These are phyloP conservation scores for Spicauda simplicius DNA, from an alignment of 2,888 invertebrate species.

Conservation along the genomic window DNA sequence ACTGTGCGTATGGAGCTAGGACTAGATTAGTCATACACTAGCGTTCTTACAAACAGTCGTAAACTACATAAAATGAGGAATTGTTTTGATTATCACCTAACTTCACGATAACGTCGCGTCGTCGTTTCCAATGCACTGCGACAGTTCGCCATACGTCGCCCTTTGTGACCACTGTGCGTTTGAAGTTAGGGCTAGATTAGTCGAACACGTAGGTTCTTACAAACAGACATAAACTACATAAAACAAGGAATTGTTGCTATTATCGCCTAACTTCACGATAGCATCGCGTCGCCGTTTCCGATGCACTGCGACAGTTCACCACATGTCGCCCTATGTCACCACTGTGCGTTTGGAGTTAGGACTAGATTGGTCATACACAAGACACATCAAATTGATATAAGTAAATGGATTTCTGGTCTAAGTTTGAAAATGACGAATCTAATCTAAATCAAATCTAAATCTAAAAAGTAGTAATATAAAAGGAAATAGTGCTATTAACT, in stretches of 20 bases:
- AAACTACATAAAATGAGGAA: not conserved
- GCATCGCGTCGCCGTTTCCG: not conserved
- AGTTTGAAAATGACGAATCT: too few species aligned
- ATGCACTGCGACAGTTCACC: not conserved
- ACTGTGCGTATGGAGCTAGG: not conserved
- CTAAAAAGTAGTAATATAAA: too few species aligned
- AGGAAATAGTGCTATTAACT: too few species aligned
- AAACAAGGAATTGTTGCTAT: not conserved
- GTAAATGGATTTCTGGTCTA: too few species aligned
- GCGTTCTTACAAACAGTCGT: not conserved
- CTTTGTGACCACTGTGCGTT: not conserved
- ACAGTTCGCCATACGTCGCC: not conserved
- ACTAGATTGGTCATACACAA: not conserved
- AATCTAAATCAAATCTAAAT: too few species aligned
- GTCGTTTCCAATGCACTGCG: not conserved
- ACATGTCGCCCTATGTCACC: not conserved
- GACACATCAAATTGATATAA: too few species aligned
- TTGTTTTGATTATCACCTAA: not conserved
- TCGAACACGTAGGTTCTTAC: too few species aligned
- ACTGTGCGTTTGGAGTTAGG: not conserved
- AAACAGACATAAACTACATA: not conserved
- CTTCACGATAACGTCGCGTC: too few species aligned
- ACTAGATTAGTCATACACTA: not conserved
- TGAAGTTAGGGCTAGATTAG: not conserved
- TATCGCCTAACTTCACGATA: conserved; percentile 2